Evolutionary conservation across 2,113 vertebrate genomes (phyloP).

Genomic region (Cardinalis cardinalis): DNA sequence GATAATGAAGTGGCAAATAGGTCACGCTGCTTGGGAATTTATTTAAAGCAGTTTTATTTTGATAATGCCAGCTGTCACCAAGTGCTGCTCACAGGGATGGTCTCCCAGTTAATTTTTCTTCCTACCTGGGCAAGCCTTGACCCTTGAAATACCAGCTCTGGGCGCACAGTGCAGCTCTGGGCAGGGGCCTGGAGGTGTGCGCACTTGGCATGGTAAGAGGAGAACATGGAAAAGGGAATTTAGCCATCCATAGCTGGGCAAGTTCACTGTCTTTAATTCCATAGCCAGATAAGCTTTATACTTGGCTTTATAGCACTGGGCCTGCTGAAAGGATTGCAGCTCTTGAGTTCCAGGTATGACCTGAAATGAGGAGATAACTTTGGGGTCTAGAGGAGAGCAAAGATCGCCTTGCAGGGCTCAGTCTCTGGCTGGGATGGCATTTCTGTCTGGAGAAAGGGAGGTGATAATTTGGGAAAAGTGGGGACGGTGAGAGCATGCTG

Average conservation of each 20-base stretch:
- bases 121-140: background rate
- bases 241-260: background rate
- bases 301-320: background rate
- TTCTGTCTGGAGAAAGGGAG: background rate
- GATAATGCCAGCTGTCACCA: background rate
- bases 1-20: background rate
- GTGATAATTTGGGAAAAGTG: background rate
- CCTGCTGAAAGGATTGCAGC: background rate
- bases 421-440: background rate
- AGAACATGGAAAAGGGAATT: background rate
- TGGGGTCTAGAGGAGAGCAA: background rate
- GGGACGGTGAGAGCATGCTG: background rate
- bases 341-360: background rate
- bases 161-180: background rate
- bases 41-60: background rate
- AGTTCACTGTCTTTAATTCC: background rate
- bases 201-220: background rate
- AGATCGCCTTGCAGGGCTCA: background rate
- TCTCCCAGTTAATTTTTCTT: background rate
- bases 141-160: background rate
- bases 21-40: background rate
- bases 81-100: background rate
- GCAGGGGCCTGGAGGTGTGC: background rate
- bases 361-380: background rate
- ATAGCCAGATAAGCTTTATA: background rate